Base-by-base conservation (phyloP, 1,140 invertebrate species). In the Temnothorax nylanderi region DNA sequence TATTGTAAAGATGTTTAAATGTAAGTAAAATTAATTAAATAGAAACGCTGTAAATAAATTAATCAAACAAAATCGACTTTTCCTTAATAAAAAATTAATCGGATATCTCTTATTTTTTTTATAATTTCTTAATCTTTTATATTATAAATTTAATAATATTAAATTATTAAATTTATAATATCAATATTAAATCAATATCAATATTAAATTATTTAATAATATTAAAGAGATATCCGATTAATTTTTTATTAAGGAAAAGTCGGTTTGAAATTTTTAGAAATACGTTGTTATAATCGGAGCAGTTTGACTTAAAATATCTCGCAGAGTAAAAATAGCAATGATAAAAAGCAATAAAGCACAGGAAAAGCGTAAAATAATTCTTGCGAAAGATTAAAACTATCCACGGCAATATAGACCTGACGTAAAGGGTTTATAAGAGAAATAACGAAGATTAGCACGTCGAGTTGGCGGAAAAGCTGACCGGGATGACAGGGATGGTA, bases 371-470 rank as follows among this genome's bases (percentile, higher is more conserved):
- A 80, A 86, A 80, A 74, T 37, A 60, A 74, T 84, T 75, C 54
- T 75, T 32, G 54, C 64, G 76, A 69, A 58, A 81, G 37, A 84
- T 82, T 84, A 74, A 74, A 84, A 60, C 54, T 26, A 69, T 65
- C 47, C 34, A 47, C 54, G 54, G 54, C 80, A 34, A 62, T 41
- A 6, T 21, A 60, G 54, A 78, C 1, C 37, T 80, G 62, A 84
- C 80, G 26, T 74, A 60, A 84, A 84, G 32, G 37, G 51, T 41
- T 84, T 82, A 72, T 67, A 51, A 80, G 58, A 26, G 76, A 80
- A 60, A 86, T 58, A 58, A 86, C 74, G 60, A 67, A 65, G 84
- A 86, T 69, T 60, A 86, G 49, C n/a, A 67, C 37, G 54, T 75
- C 54, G 41, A 47, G 54, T 5, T 62, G 54, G 41, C 41, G 69